phyloP scores from a whole-genome alignment of 2,113 vertebrate genomes.

The Actenoides lindsayi region DNA sequence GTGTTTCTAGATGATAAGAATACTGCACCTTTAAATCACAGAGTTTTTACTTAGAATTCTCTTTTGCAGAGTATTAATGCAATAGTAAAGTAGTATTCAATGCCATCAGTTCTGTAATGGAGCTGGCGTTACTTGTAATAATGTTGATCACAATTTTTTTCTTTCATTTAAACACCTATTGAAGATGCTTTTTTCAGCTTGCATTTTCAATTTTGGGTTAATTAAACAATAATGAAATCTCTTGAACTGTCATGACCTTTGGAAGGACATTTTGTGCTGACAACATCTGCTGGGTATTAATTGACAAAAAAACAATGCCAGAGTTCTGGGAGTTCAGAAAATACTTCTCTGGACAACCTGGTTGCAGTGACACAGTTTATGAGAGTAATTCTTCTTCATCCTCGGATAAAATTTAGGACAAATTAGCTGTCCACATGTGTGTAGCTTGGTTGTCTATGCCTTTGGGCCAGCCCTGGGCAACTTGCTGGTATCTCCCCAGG shows the following conservation, averaged over 20 bases:
- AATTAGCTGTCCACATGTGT: neutral
- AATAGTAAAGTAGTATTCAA: slow-evolving; percentile 4
- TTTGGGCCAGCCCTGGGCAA: neutral
- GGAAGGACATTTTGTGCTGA: neutral
- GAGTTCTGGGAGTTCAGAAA: neutral
- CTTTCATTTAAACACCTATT: neutral
- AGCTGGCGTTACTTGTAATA: neutral
- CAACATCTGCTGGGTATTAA: neutral
- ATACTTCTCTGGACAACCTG: neutral
- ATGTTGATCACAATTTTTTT: slow-evolving; percentile 4
- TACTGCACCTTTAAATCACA: neutral
- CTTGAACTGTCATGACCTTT: neutral
- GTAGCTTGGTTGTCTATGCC: neutral
- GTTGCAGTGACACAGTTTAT: neutral
- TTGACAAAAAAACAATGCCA: neutral
- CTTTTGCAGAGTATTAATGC: neutral
- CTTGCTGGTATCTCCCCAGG: neutral
- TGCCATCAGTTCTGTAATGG: neutral
- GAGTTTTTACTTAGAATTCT: neutral
- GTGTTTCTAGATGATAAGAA: slow-evolving; percentile 47
- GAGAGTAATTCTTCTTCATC: neutral
- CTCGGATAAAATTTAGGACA: neutral
- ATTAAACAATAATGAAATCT: slow-evolving; percentile 7
- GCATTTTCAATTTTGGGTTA: neutral
- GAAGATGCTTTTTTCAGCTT: neutral